Base-by-base conservation (phyloP, 2,888 invertebrate genomes). In the Apotomis betuletana region DNA sequence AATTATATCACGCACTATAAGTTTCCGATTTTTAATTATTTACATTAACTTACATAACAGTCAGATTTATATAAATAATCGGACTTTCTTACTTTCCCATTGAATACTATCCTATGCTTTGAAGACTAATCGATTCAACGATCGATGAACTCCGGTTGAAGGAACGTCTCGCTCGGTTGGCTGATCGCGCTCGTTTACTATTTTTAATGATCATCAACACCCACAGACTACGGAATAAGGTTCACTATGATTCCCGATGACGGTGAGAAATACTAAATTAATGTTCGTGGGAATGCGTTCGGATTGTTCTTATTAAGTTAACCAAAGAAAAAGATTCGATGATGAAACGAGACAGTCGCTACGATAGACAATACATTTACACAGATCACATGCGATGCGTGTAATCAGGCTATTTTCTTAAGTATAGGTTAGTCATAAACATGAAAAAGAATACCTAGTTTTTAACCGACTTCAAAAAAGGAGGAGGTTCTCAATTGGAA, bases 141-240 rank as follows among this genome's bases (percentile, higher is more conserved):
- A 87, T 80, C 90, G 87, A 86, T 88, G 91, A 90, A 90, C 91
- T 78, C 79, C 83, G 87, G 90, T 90, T 92, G 90, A 92, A 91
- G 83, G 91, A 88, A 91, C 93, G 91, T 89, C 82, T 77, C 91
- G 92, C 90, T 88, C 77, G 84, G 87, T 75, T 87, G 87, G 75
- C 75, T 86, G 85, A 87, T 87, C 82, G 77, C 73, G 75, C 74
- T 77, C 69, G 76, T 75, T 77, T 75, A 75, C 70, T 74, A 71
- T 76, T 73, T 75, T 69, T 49, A 3, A 75, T 74, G 74, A 76
- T 67, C 68, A 38, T 76, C 74, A 74, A 70, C 62, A 63, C 52
- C 58, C 72, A 46, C 67, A 46, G 52, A 51, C 54, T 6, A 68
- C 15, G 58, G n/a, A n/a, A 72, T 72, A 72, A 52, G 59, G 67